Base-by-base conservation (phyloP, 2,797 vertebrate species). In the Agapornis canus region DNA sequence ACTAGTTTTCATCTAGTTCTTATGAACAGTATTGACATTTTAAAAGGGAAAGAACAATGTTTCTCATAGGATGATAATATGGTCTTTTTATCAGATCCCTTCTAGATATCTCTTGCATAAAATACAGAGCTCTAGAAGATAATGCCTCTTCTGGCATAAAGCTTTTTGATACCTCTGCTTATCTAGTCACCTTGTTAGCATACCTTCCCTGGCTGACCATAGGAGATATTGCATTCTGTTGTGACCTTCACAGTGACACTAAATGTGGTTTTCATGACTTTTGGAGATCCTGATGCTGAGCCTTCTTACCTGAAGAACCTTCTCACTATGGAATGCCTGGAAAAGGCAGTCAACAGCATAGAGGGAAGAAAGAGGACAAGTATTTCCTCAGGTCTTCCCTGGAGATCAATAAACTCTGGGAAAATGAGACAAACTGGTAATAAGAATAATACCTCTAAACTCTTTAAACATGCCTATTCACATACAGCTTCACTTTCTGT, bases 171-270 rank as follows among this genome's bases (percentile, higher is more conserved):
- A 56, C 5, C 8, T 43, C 25, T 78, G 43, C 43, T 71, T 78
- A 23, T 22, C 19, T 26, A 2, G 43, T 39, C 32, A 32, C 39
- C 22, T 56, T 57, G 12, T 49, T 60, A 59, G 63, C 59, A 11
- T 8, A 26, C 23, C 10, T 77, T 45, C 22, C 31, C 25, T 31
- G 7, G 40, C 0, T 2, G 0, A 11, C 23, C 8, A 1, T 1
- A 22, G 61, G 25, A 66, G 32, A 47, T 31, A 29, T 22, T 22
- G 7, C 39, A 31, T 65, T 69, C 43, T 82, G 42, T 54, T 35
- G 2, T n/a, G 35, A 32, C 39, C 17, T 59, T 48, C 56, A 57
- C 26, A 61, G 59, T 6, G 47, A 72, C 27, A 52, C 17, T 13
- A 32, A 13, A 65, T 51, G 48, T 10, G 63, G 8, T 25, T 94